Evolutionary conservation across 2,113 vertebrate species (phyloP).

Genomic region (Pachyramphus minor): DNA sequence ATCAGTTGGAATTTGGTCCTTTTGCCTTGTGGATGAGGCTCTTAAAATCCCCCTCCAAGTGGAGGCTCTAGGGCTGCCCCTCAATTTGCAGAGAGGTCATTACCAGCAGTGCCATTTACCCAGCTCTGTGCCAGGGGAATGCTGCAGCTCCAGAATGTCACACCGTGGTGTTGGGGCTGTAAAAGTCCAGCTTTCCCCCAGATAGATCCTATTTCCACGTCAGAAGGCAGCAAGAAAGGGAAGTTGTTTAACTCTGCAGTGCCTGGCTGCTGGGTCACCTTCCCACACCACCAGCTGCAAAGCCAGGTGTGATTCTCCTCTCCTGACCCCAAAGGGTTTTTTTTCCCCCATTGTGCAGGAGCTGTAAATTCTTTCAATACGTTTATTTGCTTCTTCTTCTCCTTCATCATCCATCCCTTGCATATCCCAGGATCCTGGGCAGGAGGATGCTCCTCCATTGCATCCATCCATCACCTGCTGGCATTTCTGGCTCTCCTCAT

Average conservation of each 20-base stretch:
- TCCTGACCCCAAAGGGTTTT: rapidly evolving
- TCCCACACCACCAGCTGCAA: neutral
- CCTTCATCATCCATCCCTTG: neutral
- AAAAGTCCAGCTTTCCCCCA: neutral
- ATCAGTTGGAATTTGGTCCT: neutral
- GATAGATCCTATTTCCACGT: neutral
- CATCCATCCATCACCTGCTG: neutral
- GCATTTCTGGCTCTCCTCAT: neutral
- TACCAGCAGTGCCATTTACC: neutral
- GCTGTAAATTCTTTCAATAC: neutral
- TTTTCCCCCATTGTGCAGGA: neutral
- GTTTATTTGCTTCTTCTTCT: neutral
- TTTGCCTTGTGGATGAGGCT: neutral
- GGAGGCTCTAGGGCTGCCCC: rapidly evolving
- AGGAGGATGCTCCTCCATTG: neutral
- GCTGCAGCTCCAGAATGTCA: neutral
- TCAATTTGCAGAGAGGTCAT: neutral
- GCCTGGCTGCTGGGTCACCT: constrained; percentile 11
- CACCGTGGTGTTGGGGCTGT: neutral
- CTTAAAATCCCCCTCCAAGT: neutral
- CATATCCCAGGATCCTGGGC: neutral
- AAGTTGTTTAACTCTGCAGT: neutral
- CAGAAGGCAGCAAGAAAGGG: neutral
- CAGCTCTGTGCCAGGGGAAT: neutral
- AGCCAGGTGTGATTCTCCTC: neutral